Evolutionary conservation across 1,140 invertebrate species (phyloP), one percentile per base, ranked within the genome.

Genomic region (Aphelenchoides avenae): DNA sequence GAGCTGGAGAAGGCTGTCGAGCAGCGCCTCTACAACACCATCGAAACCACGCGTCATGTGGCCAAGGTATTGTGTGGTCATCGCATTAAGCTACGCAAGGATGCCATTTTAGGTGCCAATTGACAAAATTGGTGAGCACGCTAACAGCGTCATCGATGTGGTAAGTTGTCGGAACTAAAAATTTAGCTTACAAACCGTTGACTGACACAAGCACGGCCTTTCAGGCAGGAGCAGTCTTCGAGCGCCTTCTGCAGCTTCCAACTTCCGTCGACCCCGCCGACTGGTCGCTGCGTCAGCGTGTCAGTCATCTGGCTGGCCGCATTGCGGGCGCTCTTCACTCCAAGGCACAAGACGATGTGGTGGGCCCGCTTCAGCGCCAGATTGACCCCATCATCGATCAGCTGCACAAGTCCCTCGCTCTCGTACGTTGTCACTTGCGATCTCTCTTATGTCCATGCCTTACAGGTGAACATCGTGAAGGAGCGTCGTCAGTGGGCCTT

Each of bases 111-210:
- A 30, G 53, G 62, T 36, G 61, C 27, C 60, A 57, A 3, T 37
- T 50, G 1, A 41, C 37, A 24, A 65, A 62, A 27, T 9, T 41
- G 29, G 48, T 26, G 60, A 51, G 22, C 60, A 62, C 43, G 60
- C 60, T 20, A 62, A 62, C 46, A 40, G 48, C 13, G 53, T 65
- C 31, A 33, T 62, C 24, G 61, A 62, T 31, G 31, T 63, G 4
- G 26, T 49, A 11, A 65, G 64, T 33, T n/a, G n/a, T n/a, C n/a
- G n/a, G n/a, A n/a, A n/a, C n/a, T n/a, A n/a, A n/a, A n/a, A n/a
- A n/a, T n/a, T n/a, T n/a, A n/a, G n/a, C n/a, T n/a, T n/a, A n/a
- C n/a, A n/a, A n/a, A n/a, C n/a, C n/a, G n/a, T n/a, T n/a, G n/a
- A n/a, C n/a, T n/a, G n/a, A n/a, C n/a, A n/a, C n/a, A n/a, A n/a